Percentiles rank a stretch among this genome's conserved stretches.
Evolutionary conservation across 1,140 invertebrate genomes (phyloP).

Genomic region (Pseudomyrmex sp.): DNA sequence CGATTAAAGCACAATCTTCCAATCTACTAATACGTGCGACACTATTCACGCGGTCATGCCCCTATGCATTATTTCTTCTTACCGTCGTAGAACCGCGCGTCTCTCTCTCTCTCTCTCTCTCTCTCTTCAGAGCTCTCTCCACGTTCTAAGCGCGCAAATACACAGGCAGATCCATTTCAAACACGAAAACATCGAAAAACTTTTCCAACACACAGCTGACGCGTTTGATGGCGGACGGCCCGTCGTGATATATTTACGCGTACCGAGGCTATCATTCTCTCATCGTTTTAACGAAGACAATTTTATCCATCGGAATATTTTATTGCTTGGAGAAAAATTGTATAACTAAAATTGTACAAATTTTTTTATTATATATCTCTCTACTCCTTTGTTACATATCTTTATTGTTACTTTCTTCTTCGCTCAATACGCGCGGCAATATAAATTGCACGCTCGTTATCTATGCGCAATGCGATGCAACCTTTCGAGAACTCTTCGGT

Average conservation of each 20-base stretch:
- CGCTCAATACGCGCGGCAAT: no score
- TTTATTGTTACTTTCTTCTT: no score
- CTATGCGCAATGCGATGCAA: not conserved
- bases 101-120: slow-evolving; percentile 1
- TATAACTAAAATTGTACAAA: not conserved
- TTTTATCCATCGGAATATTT: no score
- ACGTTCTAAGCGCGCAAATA: not conserved
- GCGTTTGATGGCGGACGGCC: not conserved
- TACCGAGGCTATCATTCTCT: not conserved
- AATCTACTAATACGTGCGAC: slow-evolving; percentile 60
- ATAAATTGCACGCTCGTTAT: not conserved
- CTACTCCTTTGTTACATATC: no score
- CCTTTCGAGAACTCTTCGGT: slow-evolving; percentile 13
- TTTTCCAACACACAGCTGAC: not conserved
- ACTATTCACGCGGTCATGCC: slow-evolving; percentile 54
- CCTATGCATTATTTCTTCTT: slow-evolving; percentile 61
- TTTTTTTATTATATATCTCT: not conserved
- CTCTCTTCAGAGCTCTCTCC: not conserved
- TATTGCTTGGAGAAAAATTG: not conserved
- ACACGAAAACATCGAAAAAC: slow-evolving; percentile 30
- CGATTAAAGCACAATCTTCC: slow-evolving; percentile 70
- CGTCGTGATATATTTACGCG: not conserved
- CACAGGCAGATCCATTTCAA: slow-evolving; percentile 29
- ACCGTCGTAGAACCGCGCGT: slow-evolving; percentile 20
- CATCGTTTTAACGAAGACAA: no score